Evolutionary conservation across 2,888 invertebrate genomes (phyloP), one percentile per base, ranked within the genome.

Genomic region (Tillus elongatus): DNA sequence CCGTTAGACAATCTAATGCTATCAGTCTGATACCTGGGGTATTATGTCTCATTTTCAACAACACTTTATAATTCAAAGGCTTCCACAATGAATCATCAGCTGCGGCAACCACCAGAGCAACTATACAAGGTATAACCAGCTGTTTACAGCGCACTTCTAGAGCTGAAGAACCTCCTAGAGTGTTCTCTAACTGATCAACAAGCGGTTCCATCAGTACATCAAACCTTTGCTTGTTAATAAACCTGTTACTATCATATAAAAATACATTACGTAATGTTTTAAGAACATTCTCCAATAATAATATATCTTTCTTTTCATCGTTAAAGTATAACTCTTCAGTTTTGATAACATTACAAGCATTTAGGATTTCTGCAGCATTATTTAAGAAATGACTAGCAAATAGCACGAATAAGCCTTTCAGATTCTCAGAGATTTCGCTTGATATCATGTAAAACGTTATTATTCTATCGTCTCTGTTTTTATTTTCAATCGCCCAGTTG

Each of bases 51-150:
- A 90, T 87, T 68, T 95, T 95, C 45, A 92, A 69, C 36, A 93
- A 66, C 44, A 92, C 77, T 60, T 92, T 88, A 62, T 92, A 90
- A 59, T 92, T 90, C 43, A 95, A 67, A 50, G 86, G 77, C 58
- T 92, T 92, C 84, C 92, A 92, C 15, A 88, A 64, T 0, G 86
- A 77, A 60, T 93, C 91, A 56, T 90, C 91, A 2, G 79, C 82
- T 1, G 81, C 79, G 0, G 86, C 83, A 8, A 82, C 79, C 0
- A 87, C 84, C 52, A 95, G 79, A 53, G 88, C 82, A 1, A 84
- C 79, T 40, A 93, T 72, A 55, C 88, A 87, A 0, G 83, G 82
- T n/a, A 79, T 78, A 16, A 93, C 65, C 13, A 78, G 61, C 31
- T 73, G 67, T 34, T 61, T 62, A 0, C 79, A 72, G 33, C 85